A percentile compares a stretch with the other conserved stretches of the same genome.
Conservation (phyloP, 2,113 vertebrate genomes). For the Lathamus discolor region DNA sequence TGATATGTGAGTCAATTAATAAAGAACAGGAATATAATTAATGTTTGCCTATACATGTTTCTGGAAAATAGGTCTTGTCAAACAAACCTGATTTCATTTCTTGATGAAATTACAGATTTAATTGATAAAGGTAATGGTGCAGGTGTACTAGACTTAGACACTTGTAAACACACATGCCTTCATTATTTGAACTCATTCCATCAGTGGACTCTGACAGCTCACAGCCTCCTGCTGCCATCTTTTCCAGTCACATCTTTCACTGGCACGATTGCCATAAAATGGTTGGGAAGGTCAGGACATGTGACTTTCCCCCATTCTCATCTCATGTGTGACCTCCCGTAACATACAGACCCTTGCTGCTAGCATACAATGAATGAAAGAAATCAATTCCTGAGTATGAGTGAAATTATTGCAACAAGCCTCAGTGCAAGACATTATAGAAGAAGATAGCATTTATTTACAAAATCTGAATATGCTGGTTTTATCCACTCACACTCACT, state of each 20-base stretch:
- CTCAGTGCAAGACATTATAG: not conserved
- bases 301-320: not conserved
- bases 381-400: rapidly evolving
- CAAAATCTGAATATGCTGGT: not conserved
- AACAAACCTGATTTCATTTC: not conserved
- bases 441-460: not conserved
- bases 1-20: not conserved
- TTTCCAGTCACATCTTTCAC: not conserved
- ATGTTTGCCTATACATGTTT: not conserved
- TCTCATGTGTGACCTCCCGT: not conserved
- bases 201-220: not conserved
- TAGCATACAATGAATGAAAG: not conserved
- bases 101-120: not conserved
- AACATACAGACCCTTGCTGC: not conserved
- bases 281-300: not conserved
- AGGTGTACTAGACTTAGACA: not conserved
- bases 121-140: not conserved
- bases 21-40: not conserved
- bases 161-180: not conserved
- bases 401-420: not conserved
- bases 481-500: not conserved
- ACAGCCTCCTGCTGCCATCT: not conserved
- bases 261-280: rapidly evolving
- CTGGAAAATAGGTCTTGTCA: not conserved
- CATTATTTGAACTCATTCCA: not conserved